A percentile compares a stretch with the other conserved stretches of the same genome.
Evolutionary conservation across 2,113 vertebrate genomes (phyloP).

Genomic region (Oncorhynchus mykiss): DNA sequence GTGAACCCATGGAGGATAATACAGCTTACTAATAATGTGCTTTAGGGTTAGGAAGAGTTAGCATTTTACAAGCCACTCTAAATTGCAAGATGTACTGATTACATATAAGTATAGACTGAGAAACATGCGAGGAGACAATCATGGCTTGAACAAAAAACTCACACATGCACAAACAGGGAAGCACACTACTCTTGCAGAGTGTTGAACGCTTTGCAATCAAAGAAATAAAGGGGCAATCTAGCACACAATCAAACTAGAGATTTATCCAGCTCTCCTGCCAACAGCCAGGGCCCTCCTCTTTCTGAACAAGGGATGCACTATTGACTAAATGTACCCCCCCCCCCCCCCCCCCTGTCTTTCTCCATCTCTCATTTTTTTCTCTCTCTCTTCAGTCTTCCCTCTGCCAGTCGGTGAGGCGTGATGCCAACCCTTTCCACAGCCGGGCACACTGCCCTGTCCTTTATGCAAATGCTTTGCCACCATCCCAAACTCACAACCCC

Average conservation of each 20-base stretch:
- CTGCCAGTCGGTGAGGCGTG: conserved; percentile 78
- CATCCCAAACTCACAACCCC: conserved; percentile 72
- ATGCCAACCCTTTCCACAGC: conserved; percentile 79
- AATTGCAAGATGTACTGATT: conserved; percentile 42
- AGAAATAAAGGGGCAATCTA: conserved; percentile 80
- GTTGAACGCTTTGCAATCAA: conserved; percentile 76
- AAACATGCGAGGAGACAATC: conserved; percentile 42
- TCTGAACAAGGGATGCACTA: conserved; percentile 81
- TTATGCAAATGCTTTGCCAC: conserved; percentile 79
- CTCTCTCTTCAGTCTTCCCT: conserved; percentile 50
- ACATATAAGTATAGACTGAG: conserved; percentile 27
- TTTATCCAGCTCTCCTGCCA: conserved; percentile 74
- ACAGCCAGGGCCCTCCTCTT: conserved; percentile 75
- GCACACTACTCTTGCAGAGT: conserved; percentile 63
- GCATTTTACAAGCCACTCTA: background rate
- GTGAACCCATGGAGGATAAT: background rate
- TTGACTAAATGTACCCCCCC: conserved; percentile 67
- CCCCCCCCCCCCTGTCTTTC: conserved; percentile 46
- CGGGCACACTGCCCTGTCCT: conserved; percentile 81
- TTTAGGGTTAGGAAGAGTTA: background rate
- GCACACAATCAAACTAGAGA: conserved; percentile 77
- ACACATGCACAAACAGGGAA: background rate
- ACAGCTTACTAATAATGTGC: background rate
- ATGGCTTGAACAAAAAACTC: background rate
- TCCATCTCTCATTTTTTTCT: conserved; percentile 56